Evolutionary conservation across 2,113 vertebrate genomes (phyloP), one percentile per base, ranked within the genome.

Genomic region (Addax nasomaculatus): DNA sequence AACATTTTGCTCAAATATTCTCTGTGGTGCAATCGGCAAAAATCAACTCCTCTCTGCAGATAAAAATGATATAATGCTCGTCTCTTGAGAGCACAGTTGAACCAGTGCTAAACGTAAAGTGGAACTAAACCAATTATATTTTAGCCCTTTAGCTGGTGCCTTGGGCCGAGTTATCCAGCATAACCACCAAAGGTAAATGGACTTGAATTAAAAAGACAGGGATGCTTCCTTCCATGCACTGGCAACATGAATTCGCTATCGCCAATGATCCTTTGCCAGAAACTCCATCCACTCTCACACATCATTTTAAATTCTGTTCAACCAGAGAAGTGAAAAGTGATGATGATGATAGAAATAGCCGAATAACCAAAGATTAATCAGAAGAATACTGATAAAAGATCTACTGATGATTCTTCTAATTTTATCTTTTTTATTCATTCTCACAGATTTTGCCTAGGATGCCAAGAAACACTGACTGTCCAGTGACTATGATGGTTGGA

Each of bases 1-100:
- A 89, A 92, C n/a, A 36, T 88, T 97, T 83, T 96, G 76, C 23
- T 90, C 49, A 78, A 97, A 85, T 36, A 90, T 93, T 89, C 64
- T 89, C 70, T 85, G 14, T 17, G 19, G 79, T 85, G 2, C 36
- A 85, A 53, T 70, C 1, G 0, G 15, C 36, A 97, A 85, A 80
- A 95, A 47, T 36, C 85, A 53, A 7, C 64, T 45, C n/a, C 30
- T 33, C 60, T 79, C n/a, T 95, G 21, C 10, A 51, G 17, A 90
- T 6, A 30, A 93, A 96, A 89, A 76, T 89, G 23, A 27, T 51
- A 25, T 8, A 85, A 3, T 47, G 12, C 43, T 96, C 55, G 0
- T 23, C 85, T 60, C 83, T 87, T 49, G 3, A 55, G 51, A 57
- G 7, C 87, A 43, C 51, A 55, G n/a, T 1, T 10, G 3, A 85